Conservation (phyloP, 1,140 invertebrate genomes). For the Spodoptera litura region DNA sequence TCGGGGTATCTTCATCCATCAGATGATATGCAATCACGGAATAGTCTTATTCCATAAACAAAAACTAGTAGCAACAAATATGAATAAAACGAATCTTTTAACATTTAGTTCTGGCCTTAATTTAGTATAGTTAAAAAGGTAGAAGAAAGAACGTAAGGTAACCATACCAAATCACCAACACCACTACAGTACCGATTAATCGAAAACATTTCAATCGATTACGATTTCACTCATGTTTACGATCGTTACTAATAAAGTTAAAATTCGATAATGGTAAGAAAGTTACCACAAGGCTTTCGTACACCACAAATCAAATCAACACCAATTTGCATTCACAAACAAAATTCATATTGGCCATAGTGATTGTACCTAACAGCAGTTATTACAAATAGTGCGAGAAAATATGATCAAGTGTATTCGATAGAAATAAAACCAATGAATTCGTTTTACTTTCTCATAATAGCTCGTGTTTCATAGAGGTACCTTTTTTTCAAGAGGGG, state of each 20-base stretch:
- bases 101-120: no score
- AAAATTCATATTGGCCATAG: conserved; percentile 25
- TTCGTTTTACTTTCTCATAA: not conserved
- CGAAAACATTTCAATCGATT: conserved; percentile 35
- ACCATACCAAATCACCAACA: not conserved
- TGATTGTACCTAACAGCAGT: not conserved
- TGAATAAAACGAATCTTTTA: no score
- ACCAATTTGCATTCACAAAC: conserved; percentile 38
- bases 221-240: conserved; percentile 39
- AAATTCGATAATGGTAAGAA: conserved; percentile 31
- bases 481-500: no score
- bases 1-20: no score
- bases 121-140: not conserved
- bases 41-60: not conserved
- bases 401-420: not conserved
- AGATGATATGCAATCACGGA: no score
- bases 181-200: not conserved
- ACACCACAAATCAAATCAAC: conserved; percentile 40
- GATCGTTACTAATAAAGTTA: conserved; percentile 42
- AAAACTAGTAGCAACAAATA: not conserved
- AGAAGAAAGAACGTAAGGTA: not conserved
- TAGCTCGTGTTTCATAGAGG: not conserved
- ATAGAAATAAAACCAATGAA: not conserved
- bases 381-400: conserved; percentile 10
- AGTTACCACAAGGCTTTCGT: conserved; percentile 39